Base-by-base conservation (phyloP, 2,113 vertebrate genomes). In the Tringa solitaria region DNA sequence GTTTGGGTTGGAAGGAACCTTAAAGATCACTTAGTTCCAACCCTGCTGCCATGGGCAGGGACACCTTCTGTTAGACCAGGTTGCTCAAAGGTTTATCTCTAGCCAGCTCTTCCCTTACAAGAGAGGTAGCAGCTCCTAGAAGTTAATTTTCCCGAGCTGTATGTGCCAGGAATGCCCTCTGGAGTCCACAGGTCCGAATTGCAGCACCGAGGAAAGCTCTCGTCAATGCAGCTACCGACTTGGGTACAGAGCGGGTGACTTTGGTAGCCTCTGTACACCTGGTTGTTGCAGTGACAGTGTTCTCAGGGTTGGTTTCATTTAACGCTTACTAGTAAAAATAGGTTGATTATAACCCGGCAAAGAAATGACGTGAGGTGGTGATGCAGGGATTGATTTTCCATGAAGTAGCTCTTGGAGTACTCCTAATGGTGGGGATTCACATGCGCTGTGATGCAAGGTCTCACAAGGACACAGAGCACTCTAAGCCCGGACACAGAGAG, bases 361-460 rank as follows among this genome's bases (percentile, higher is more conserved):
- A 43, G 39, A 39, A 35, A 32, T 77, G 5, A 48, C 1, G 0
- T 51, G 89, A 37, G 35, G 18, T 57, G 64, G 50, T 57, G 50
- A 41, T 50, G 12, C 32, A 48, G 41, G 45, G 26, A 24, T 19
- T 50, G 43, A 28, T 69, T 61, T 83, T 76, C 56, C 24, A 33
- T 50, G 35, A 32, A 43, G 64, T 22, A 39, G n/a, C 48, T 48
- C 41, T 35, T 32, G 0, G 14, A 35, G 14, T 18, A 5, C 21
- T 67, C 53, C 33, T 37, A 11, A 12, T 14, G 53, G 27, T 16
- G 39, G 37, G 23, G 24, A 8, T 51, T 60, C 53, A 10, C 11
- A 2, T 7, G 12, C 0, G 2, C 50, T 50, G 53, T 50, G 35
- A 17, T 10, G 4, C 41, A n/a, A 14, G 8, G 35, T 35, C 43